Conservation (phyloP, 2,797 vertebrate species). For the Cyclura pinguis region DNA sequence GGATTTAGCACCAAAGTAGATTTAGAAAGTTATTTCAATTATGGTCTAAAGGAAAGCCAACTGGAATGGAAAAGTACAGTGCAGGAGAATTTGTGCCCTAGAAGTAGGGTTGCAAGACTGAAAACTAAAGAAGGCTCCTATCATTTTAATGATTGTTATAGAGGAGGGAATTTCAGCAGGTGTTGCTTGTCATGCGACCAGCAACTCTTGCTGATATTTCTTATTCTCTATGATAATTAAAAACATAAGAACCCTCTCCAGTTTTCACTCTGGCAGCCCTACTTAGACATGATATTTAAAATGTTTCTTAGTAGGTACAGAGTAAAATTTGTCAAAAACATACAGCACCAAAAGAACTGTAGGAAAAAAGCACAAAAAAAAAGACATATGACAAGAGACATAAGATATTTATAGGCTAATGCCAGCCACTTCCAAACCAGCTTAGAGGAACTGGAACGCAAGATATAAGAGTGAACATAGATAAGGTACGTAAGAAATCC, state of each 20-base stretch:
- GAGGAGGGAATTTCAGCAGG: too few species aligned
- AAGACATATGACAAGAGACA: background rate
- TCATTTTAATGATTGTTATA: too few species aligned
- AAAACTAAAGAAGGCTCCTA: too few species aligned
- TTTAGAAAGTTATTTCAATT: background rate
- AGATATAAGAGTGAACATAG: background rate
- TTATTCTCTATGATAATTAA: too few species aligned
- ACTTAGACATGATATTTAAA: background rate
- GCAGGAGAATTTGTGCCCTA: background rate
- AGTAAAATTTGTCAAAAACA: background rate
- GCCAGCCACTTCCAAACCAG: background rate
- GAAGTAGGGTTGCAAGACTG: background rate
- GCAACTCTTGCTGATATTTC: too few species aligned
- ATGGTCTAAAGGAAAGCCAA: background rate
- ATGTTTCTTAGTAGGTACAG: background rate
- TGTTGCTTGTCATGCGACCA: too few species aligned
- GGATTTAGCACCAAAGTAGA: slow-evolving; percentile 15
- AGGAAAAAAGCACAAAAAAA: background rate
- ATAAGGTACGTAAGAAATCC: background rate
- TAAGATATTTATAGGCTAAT: background rate
- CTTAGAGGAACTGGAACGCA: background rate
- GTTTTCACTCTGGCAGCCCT: too few species aligned
- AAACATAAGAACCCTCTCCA: too few species aligned
- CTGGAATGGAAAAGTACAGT: background rate
- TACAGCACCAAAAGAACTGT: background rate